These are phyloP conservation scores for Silurus asotus DNA, from an alignment of 2,113 vertebrate species.

Conservation along the genomic window DNA sequence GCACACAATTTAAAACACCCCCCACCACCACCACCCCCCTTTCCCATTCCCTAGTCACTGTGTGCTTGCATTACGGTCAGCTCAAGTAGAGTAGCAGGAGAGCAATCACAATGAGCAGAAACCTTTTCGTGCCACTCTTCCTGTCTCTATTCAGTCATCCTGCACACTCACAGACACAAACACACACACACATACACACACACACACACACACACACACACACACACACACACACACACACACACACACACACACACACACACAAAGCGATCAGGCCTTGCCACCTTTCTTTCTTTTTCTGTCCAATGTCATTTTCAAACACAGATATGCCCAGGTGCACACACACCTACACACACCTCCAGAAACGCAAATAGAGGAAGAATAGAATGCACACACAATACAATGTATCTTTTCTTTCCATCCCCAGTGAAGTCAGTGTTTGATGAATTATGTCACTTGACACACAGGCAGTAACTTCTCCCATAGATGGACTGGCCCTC, in stretches of 20 bases:
- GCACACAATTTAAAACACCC: no score
- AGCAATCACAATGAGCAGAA: slow-evolving; percentile 50
- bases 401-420: slow-evolving; percentile 53
- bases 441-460: slow-evolving; percentile 59
- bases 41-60: slow-evolving; percentile 38
- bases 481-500: slow-evolving; percentile 44
- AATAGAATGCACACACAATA: slow-evolving; percentile 44
- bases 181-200: slow-evolving; percentile 38
- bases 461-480: slow-evolving; percentile 49
- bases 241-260: slow-evolving; percentile 47
- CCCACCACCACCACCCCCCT: not conserved
- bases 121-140: slow-evolving; percentile 53
- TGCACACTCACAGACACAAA: slow-evolving; percentile 38
- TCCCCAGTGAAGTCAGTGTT: slow-evolving; percentile 52
- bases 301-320: slow-evolving; percentile 20
- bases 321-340: slow-evolving; percentile 37
- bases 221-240: slow-evolving; percentile 41
- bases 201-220: slow-evolving; percentile 41
- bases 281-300: slow-evolving; percentile 38
- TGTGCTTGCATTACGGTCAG: slow-evolving; percentile 42
- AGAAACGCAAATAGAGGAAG: slow-evolving; percentile 42
- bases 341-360: slow-evolving; percentile 43
- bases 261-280: slow-evolving; percentile 47
- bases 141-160: slow-evolving; percentile 55
- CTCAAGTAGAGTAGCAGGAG: slow-evolving; percentile 39